Evolutionary conservation across 1,140 invertebrate species (phyloP), one percentile per base, ranked within the genome.

Genomic region (Amyelois transitella): DNA sequence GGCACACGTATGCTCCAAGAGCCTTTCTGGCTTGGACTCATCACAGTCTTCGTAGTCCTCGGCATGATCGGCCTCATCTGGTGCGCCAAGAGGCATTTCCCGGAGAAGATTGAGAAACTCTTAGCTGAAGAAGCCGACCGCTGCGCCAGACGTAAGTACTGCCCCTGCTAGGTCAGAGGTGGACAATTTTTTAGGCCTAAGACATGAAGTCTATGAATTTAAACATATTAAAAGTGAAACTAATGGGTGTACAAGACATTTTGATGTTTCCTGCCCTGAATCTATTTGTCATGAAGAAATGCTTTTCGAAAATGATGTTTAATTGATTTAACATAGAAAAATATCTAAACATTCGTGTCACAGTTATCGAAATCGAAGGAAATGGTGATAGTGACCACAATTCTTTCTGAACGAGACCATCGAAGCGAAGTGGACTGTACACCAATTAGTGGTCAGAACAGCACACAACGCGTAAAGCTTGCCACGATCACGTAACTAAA

Each of bases 1-100:
- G 94, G 79, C 67, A 90, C 94, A 53, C 77, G 94, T 18, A 95
- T 96, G 94, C 85, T 95, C 4, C 92, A 95, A 66, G 94, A 96
- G 76, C 94, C 94, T 0, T 95, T 96, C 78, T 96, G 94, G 94
- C 81, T 96, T 12, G 94, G 94, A 1, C 88, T 96, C 12, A 94
- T 95, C 72, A 94, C 94, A 0, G 94, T 96, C 7, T 93, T 92
- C 55, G 90, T 93, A 4, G 94, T 95, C 6, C 89, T 96, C 58
- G 91, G 90, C 28, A 88, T 94, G 18, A 93, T 96, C 59, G 93
- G 93, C 7, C 83, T 94, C 18, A 91, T 95, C 6, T 95, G 94
- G 92, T 95, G 94, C 77, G 92, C 94, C 45, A 94, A 94, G 74
- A 79, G 94, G 49, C 94, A 95, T 77, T 94, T 96, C 72, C 94